These are phyloP conservation scores for Bellardia pandia DNA, from an alignment of 2,888 invertebrate species.

Conservation along the genomic window DNA sequence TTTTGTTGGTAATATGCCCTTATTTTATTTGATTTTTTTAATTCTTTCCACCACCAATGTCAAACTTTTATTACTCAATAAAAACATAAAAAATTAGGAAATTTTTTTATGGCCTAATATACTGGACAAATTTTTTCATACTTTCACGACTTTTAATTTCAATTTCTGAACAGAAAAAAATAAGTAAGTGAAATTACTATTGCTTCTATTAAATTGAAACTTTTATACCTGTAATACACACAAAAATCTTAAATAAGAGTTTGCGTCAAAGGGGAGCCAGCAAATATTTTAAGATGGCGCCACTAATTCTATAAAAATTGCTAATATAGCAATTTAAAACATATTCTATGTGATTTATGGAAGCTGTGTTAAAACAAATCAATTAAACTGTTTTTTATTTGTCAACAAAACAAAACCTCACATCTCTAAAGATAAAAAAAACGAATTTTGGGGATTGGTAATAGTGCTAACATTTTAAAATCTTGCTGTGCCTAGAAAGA, in stretches of 20 bases:
- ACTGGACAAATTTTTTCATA: neutral
- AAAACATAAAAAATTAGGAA: neutral
- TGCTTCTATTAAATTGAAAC: neutral
- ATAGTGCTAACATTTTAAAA: too few relatives aligned
- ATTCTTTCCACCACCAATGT: neutral
- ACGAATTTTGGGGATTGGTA: too few relatives aligned
- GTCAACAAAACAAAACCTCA: neutral
- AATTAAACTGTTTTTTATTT: too few relatives aligned
- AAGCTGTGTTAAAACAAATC: too few relatives aligned
- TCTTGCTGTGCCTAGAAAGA: neutral
- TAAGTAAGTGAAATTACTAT: neutral
- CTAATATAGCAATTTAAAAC: neutral
- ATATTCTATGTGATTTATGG: too few relatives aligned
- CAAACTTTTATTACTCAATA: neutral
- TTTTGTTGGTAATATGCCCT: neutral
- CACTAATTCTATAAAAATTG: neutral
- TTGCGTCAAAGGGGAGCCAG: neutral
- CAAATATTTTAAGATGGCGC: neutral
- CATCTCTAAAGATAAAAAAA: neutral
- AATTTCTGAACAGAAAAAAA: neutral
- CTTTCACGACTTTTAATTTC: neutral
- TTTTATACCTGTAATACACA: neutral
- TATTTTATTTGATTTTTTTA: neutral
- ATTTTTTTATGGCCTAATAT: neutral
- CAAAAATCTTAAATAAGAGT: neutral